These are phyloP conservation scores for Mustelus asterias DNA, from an alignment of 2,113 vertebrate species.

Conservation along the genomic window DNA sequence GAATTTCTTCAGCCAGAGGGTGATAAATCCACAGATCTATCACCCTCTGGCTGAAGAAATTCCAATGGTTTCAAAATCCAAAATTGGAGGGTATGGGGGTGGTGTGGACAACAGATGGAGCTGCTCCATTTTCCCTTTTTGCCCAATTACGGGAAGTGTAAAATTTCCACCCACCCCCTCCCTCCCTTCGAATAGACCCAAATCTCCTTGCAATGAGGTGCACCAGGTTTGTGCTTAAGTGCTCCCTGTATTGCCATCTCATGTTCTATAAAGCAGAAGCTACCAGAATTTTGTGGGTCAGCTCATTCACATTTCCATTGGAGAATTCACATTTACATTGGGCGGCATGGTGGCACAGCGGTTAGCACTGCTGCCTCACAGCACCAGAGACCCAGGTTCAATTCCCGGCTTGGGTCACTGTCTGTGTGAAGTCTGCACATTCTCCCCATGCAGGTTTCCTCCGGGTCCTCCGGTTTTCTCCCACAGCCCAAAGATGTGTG, in stretches of 20 bases:
- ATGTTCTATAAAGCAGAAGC: background rate
- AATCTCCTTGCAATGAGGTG: background rate
- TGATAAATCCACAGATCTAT: no score
- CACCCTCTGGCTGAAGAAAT: no score
- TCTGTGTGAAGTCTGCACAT: no score
- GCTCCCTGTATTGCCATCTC: background rate
- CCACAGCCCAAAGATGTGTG: no score
- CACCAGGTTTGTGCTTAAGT: background rate
- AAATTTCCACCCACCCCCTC: background rate
- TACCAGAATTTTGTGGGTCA: background rate
- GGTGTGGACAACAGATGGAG: background rate
- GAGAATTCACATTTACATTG: background rate
- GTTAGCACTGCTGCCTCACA: no score
- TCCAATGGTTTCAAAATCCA: background rate
- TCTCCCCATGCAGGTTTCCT: no score
- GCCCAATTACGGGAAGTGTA: background rate
- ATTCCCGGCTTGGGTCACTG: no score
- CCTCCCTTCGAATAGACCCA: no score
- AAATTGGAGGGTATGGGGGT: background rate
- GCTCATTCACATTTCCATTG: background rate
- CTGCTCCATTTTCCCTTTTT: background rate
- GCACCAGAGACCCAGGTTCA: no score
- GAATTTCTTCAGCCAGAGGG: no score
- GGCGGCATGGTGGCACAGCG: no score
- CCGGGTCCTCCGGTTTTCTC: no score